These are phyloP conservation scores for Trichoplusia ni DNA, from an alignment of 1,140 invertebrate species.

Conservation along the genomic window DNA sequence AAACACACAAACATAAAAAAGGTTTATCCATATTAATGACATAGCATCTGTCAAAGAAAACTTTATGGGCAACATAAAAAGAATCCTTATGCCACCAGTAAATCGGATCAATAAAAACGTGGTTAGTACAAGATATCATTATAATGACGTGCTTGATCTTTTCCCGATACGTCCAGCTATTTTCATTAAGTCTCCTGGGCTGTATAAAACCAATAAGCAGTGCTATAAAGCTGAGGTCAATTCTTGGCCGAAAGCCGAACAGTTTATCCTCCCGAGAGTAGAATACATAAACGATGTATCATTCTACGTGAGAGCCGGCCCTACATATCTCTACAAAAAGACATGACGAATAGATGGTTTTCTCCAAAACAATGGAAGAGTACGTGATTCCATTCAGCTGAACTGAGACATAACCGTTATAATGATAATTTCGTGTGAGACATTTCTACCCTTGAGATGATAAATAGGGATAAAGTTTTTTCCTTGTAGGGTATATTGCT, in stretches of 20 bases:
- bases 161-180: conserved; percentile 29
- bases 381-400: not conserved
- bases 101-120: conserved; percentile 13
- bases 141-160: conserved; percentile 34
- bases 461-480: not conserved
- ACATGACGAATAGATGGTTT: conserved; percentile 2
- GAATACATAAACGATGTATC: conserved; percentile 38
- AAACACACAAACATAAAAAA: not conserved
- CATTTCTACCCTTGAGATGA: not conserved
- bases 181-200: conserved; percentile 43
- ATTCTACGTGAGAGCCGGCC: not conserved
- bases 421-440: not conserved
- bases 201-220: conserved; percentile 50
- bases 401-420: not conserved
- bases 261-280: conserved; percentile 42
- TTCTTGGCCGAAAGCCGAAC: conserved; percentile 34
- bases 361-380: conserved; percentile 16
- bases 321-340: not conserved
- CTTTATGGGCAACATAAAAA: conserved; percentile 4
- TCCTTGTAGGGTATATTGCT: not conserved
- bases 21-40: conserved; percentile 5
- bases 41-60: conserved; percentile 10
- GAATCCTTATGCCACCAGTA: conserved; percentile 7
- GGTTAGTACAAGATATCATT: conserved; percentile 28
- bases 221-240: conserved; percentile 48